Conservation (phyloP, 2,888 invertebrate genomes). For the Crocallis elinguaria region DNA sequence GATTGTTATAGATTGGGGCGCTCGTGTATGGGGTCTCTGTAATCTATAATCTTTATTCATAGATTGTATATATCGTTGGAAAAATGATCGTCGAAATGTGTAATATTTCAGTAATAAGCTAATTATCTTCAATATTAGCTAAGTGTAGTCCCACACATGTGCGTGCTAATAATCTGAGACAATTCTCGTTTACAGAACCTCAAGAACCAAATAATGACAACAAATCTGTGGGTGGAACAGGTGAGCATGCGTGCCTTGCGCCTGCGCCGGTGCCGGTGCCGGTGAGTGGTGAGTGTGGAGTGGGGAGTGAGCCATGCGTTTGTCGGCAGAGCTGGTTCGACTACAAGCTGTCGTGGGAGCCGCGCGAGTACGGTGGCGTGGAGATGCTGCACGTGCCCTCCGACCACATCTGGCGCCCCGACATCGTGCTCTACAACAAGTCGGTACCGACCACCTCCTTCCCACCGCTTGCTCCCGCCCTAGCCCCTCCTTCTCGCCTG, state of each 20-base stretch:
- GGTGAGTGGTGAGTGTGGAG: neutral
- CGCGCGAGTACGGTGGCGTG: slow-evolving; percentile 96
- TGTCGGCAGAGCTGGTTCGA: slow-evolving; percentile 93
- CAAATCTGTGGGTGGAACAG: slow-evolving; percentile 95
- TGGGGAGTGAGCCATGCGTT: slow-evolving; percentile 4
- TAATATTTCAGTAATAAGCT: too few species aligned
- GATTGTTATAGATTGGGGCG: too few species aligned
- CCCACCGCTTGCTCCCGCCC: neutral
- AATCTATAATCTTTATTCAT: too few species aligned
- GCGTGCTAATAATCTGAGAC: neutral
- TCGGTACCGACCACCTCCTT: slow-evolving; percentile 72
- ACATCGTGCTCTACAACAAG: slow-evolving; percentile 98
- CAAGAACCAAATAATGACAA: slow-evolving; percentile 98
- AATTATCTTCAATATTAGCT: too few species aligned
- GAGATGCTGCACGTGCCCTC: slow-evolving; percentile 98
- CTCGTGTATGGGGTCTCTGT: too few species aligned
- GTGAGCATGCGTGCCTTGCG: slow-evolving; percentile 43
- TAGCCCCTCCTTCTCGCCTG: too few species aligned
- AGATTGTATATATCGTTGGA: too few species aligned
- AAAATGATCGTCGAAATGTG: too few species aligned
- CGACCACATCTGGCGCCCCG: slow-evolving; percentile 98
- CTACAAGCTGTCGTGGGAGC: slow-evolving; percentile 97
- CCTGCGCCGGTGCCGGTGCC: too few species aligned
- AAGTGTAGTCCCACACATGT: neutral
- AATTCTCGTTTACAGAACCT: slow-evolving; percentile 90